These are phyloP conservation scores for Disparrhopalites patrizii DNA, from an alignment of 2,888 invertebrate species.

Conservation along the genomic window DNA sequence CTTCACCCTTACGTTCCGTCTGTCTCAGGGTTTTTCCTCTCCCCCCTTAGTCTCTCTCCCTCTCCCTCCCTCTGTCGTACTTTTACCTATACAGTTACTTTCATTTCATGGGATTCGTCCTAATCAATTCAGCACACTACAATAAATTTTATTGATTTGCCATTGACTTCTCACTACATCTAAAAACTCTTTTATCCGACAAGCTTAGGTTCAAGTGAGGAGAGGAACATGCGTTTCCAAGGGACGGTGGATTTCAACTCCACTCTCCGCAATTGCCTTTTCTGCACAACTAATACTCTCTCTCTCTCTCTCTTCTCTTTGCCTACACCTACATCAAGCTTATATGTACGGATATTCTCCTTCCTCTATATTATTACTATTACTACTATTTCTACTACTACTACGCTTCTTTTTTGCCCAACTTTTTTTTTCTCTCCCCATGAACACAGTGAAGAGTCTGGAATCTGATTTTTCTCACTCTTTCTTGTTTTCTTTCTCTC, in stretches of 20 bases:
- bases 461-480: conserved; percentile 9
- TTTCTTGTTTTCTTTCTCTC: background rate
- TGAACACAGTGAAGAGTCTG: background rate
- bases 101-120: conserved; percentile 44
- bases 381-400: background rate
- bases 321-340: background rate
- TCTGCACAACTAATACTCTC: conserved; percentile 4
- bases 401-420: background rate
- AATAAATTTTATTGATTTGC: conserved; percentile 49
- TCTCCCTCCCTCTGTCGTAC: background rate
- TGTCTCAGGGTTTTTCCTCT: too few species aligned
- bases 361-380: too few species aligned
- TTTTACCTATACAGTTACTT: conserved; percentile 23
- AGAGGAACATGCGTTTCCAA: conserved; percentile 16
- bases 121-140: conserved; percentile 48
- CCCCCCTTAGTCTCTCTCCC: conserved; percentile 10
- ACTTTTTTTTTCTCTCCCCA: background rate
- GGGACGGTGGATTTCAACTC: conserved; percentile 25
- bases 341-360: too few species aligned
- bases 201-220: conserved; percentile 6
- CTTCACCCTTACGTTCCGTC: too few species aligned
- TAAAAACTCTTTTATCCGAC: conserved; percentile 26
- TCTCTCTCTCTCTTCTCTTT: background rate
- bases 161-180: conserved; percentile 37
- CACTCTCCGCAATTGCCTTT: conserved; percentile 28